Percentiles rank a stretch among this genome's conserved stretches.
These are phyloP conservation scores for Scaptomyza reducta DNA, from an alignment of 2,888 invertebrate genomes.

Conservation along the genomic window DNA sequence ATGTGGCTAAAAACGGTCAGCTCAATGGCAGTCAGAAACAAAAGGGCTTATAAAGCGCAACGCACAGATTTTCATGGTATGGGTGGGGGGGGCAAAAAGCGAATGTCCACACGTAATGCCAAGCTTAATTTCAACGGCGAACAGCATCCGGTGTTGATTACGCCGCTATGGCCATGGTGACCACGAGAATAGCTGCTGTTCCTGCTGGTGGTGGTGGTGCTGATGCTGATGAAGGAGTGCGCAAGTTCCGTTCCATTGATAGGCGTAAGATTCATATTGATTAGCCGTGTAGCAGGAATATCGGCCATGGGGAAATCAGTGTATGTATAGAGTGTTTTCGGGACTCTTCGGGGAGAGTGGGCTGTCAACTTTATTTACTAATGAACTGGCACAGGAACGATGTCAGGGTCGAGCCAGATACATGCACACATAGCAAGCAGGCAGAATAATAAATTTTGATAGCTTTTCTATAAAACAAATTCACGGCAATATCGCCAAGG, in stretches of 20 bases:
- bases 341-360: background rate
- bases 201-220: background rate
- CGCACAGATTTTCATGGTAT: background rate
- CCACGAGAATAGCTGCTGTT: slow-evolving; percentile 2
- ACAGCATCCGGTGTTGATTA: slow-evolving; percentile 73
- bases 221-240: slow-evolving; percentile 17
- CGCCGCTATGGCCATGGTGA: slow-evolving; percentile 25
- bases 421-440: background rate
- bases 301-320: slow-evolving; percentile 66
- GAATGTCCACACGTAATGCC: slow-evolving; percentile 22
- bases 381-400: slow-evolving; percentile 60
- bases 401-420: slow-evolving; percentile 19
- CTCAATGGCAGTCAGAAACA: slow-evolving; percentile 31
- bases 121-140: slow-evolving; percentile 58
- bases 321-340: slow-evolving; percentile 19
- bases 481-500: slow-evolving; percentile 20
- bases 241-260: slow-evolving; percentile 37
- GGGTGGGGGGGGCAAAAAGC: background rate
- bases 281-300: slow-evolving; percentile 50
- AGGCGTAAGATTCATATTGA: slow-evolving; percentile 69
- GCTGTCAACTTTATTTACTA: slow-evolving; percentile 77
- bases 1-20: slow-evolving; percentile 2
- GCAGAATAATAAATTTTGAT: slow-evolving; percentile 24
- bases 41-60: slow-evolving; percentile 28
- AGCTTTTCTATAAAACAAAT: slow-evolving; percentile 30